These are phyloP conservation scores for Lochmaea crataegi DNA, from an alignment of 2,888 invertebrate species.

Conservation along the genomic window DNA sequence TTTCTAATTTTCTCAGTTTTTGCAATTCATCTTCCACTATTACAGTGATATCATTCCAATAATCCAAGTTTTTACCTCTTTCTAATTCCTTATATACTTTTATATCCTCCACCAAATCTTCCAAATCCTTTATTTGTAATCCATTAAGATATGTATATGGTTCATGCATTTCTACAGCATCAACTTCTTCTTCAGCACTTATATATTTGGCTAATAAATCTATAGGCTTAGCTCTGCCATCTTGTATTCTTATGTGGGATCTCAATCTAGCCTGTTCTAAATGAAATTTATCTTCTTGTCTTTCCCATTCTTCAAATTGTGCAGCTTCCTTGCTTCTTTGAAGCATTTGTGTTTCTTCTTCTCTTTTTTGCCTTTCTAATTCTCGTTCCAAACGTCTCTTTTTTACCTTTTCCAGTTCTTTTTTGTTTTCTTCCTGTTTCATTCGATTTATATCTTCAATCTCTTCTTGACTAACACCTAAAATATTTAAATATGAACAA, in stretches of 20 bases:
- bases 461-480: slow-evolving; percentile 76
- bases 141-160: slow-evolving; percentile 96
- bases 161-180: slow-evolving; percentile 97
- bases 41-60: slow-evolving; percentile 96
- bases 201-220: slow-evolving; percentile 97
- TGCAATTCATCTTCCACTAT: slow-evolving; percentile 94
- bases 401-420: slow-evolving; percentile 94
- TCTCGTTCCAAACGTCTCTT: slow-evolving; percentile 90
- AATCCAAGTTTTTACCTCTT: slow-evolving; percentile 86
- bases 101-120: slow-evolving; percentile 96
- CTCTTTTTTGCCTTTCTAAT: slow-evolving; percentile 83
- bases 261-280: slow-evolving; percentile 91
- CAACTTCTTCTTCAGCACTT: slow-evolving; percentile 86
- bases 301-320: slow-evolving; percentile 92
- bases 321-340: slow-evolving; percentile 92
- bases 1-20: slow-evolving; percentile 83
- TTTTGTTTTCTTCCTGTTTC: slow-evolving; percentile 91
- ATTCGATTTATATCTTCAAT: slow-evolving; percentile 84
- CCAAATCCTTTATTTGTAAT: slow-evolving; percentile 87
- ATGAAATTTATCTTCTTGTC: slow-evolving; percentile 98
- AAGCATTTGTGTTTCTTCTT: slow-evolving; percentile 84
- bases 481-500: not conserved
- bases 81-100: slow-evolving; percentile 95
- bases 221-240: slow-evolving; percentile 97
- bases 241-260: slow-evolving; percentile 95